phyloP scores from a whole-genome alignment of 2,113 vertebrate species.

The Donacobius atricapilla region DNA sequence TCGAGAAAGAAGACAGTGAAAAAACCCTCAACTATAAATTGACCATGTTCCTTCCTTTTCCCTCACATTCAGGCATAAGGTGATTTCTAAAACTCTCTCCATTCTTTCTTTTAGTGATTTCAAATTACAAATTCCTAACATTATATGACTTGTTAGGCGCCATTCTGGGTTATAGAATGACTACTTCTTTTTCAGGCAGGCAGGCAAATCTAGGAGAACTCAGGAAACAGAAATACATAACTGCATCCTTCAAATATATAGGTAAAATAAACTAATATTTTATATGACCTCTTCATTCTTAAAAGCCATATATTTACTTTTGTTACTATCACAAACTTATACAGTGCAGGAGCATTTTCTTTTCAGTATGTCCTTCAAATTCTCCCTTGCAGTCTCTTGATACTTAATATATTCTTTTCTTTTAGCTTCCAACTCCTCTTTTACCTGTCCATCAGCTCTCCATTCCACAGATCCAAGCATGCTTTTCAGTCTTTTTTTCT shows the following conservation, averaged over 20 bases:
- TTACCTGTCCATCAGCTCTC: slow-evolving; percentile 67
- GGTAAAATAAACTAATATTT: slow-evolving; percentile 23
- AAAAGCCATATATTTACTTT: neutral
- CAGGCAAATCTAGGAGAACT: neutral
- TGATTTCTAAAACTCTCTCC: neutral
- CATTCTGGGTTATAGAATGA: neutral
- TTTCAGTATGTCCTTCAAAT: slow-evolving; percentile 39
- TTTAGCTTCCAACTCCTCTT: slow-evolving; percentile 53
- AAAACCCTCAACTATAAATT: neutral
- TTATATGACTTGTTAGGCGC: neutral
- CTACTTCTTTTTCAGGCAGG: neutral
- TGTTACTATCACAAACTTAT: neutral
- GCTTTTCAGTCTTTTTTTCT: slow-evolving; percentile 24
- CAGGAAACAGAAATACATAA: neutral
- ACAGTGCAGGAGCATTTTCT: neutral
- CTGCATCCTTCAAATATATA: neutral
- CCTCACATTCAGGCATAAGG: neutral
- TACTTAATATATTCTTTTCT: slow-evolving; percentile 50
- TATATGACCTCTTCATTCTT: neutral
- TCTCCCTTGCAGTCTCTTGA: slow-evolving; percentile 24
- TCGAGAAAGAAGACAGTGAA: neutral
- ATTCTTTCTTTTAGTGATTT: neutral
- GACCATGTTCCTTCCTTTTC: neutral
- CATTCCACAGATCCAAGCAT: slow-evolving; percentile 43
- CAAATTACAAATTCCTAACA: neutral